These are phyloP conservation scores for Natator depressus DNA, from an alignment of 2,113 vertebrate species.

Conservation along the genomic window DNA sequence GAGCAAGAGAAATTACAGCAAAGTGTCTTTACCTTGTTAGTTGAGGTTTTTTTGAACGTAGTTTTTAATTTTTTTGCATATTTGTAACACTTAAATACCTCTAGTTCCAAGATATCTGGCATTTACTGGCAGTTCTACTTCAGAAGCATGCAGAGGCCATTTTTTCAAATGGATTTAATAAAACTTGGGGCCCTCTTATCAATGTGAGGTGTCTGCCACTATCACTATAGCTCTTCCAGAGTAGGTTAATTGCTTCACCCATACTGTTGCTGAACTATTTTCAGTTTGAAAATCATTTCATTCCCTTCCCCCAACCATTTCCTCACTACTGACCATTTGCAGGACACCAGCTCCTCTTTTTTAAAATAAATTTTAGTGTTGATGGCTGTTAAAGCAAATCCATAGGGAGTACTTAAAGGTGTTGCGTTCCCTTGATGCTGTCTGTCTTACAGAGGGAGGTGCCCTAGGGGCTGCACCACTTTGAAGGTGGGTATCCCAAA, in stretches of 20 bases:
- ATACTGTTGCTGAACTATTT: constrained; percentile 7
- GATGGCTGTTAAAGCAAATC: neutral
- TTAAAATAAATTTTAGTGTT: neutral
- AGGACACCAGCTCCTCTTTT: neutral
- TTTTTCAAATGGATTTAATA: neutral
- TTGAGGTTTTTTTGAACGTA: neutral
- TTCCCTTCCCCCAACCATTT: constrained; percentile 17
- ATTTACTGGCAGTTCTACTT: too few relatives aligned
- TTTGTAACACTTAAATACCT: neutral
- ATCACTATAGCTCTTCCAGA: neutral
- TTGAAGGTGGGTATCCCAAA: neutral
- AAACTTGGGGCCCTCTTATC: neutral
- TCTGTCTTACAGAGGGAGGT: neutral
- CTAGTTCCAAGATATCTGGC: neutral
- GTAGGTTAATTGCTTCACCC: constrained; percentile 20
- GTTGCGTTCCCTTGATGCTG: neutral
- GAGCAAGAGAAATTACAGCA: neutral
- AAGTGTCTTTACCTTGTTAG: neutral
- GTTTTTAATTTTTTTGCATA: neutral
- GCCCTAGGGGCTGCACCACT: neutral
- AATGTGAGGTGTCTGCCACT: neutral
- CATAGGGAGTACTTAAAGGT: neutral
- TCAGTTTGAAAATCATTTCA: constrained; percentile 19
- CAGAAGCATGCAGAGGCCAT: neutral
- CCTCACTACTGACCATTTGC: neutral